Percentiles rank a stretch among this genome's conserved stretches.
phyloP scores from a whole-genome alignment of 2,797 vertebrate genomes.

The Trachurus trachurus region DNA sequence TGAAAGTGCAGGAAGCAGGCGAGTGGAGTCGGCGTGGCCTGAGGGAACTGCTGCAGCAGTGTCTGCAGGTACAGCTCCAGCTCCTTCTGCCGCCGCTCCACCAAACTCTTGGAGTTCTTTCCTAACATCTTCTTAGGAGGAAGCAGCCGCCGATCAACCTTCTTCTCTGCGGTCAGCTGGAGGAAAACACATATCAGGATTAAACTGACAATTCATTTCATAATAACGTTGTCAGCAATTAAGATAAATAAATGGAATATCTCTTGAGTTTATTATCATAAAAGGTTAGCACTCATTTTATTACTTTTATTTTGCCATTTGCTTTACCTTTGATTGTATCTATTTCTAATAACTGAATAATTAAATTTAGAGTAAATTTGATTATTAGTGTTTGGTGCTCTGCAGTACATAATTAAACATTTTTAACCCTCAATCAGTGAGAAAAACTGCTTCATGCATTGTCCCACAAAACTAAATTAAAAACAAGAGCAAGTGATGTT shows the following conservation, averaged over 20 bases:
- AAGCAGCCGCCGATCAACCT: conserved; percentile 93
- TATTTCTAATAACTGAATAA: too few relatives aligned
- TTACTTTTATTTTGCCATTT: too few relatives aligned
- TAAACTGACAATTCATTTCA: background rate
- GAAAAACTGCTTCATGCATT: background rate
- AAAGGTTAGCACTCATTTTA: too few relatives aligned
- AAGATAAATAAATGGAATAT: too few relatives aligned
- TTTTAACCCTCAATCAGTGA: background rate
- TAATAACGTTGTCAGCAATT: background rate
- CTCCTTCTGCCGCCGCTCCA: conserved; percentile 96
- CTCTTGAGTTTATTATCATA: too few relatives aligned
- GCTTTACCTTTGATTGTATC: too few relatives aligned
- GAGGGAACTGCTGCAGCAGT: conserved; percentile 90
- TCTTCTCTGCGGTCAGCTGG: conserved; percentile 92
- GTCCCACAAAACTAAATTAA: background rate
- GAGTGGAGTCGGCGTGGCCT: conserved; percentile 89
- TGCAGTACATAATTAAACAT: too few relatives aligned
- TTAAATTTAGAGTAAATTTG: too few relatives aligned
- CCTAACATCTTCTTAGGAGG: conserved; percentile 98
- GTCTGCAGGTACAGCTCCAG: conserved; percentile 95
- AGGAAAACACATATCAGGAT: conserved; percentile 26
- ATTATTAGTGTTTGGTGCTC: too few relatives aligned
- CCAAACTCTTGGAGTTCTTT: conserved; percentile 96
- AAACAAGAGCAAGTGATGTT: background rate
- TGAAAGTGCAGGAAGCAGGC: conserved; percentile 94